Evolutionary conservation across 1,140 invertebrate genomes (phyloP).

Genomic region (Wasmannia auropunctata): DNA sequence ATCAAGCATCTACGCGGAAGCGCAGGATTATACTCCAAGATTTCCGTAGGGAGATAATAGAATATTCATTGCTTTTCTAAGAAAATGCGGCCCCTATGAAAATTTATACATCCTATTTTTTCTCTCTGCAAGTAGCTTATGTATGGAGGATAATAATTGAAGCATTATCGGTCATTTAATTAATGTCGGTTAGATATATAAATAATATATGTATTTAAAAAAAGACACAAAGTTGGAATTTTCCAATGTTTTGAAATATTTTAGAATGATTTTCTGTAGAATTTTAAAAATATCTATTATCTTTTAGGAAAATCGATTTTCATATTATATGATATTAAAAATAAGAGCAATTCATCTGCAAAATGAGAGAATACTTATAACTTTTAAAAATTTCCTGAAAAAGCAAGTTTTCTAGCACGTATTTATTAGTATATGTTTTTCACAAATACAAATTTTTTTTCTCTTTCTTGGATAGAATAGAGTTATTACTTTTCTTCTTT

Average conservation of each 20-base stretch:
- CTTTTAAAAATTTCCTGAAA: neutral
- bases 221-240: neutral
- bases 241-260: neutral
- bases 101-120: constrained; percentile 20
- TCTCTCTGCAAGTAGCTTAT: neutral
- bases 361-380: neutral
- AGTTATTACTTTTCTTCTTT: neutral
- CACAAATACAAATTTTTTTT: neutral
- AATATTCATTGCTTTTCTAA: constrained; percentile 41
- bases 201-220: neutral
- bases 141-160: neutral
- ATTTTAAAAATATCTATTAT: neutral
- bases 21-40: constrained; percentile 28
- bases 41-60: constrained; percentile 45
- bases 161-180: neutral
- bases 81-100: constrained; percentile 3
- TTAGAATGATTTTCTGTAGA: no score
- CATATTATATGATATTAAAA: neutral
- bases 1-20: constrained; percentile 17
- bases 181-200: neutral
- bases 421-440: neutral
- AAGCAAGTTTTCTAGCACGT: neutral
- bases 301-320: neutral
- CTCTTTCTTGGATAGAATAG: neutral
- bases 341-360: no score